Base-by-base conservation (phyloP, 2,113 vertebrate species). In the Leucoraja erinaceus region DNA sequence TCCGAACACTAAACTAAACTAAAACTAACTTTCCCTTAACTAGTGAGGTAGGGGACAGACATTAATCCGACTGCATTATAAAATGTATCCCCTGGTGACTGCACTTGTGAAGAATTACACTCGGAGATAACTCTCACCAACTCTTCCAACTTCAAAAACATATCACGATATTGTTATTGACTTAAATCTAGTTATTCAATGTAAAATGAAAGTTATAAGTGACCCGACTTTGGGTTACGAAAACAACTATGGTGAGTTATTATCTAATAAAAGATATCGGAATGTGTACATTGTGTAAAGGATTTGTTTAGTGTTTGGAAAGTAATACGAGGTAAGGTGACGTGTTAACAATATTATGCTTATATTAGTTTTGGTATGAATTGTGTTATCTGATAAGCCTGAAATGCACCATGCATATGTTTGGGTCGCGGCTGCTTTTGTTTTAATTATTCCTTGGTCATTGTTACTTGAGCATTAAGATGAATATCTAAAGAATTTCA, bases 401-500 rank as follows among this genome's bases (percentile, higher is more conserved):
- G 83, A 61, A 61, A 86, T 86, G 61, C 59, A 86, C 59, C 61
- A 28, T 63, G 81, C 59, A 31, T 61, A n/a, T 86, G 83, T 86
- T 86, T 63, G 83, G 83, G 12, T n/a, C 6, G 83, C 12, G 47
- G 59, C 83, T 63, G 59, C n/a, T 86, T 86, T 61, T 86, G 56
- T 63, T 86, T 63, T 31, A 63, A 86, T 86, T 84, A 86, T 86
- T 86, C 6, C 28, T 86, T 63, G 56, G 28, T n/a, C 28, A 31
- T 86, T 86, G 59, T 63, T 86, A 63, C 12, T 86, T 86, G 56
- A 86, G 83, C 59, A 86, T 86, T 86, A 16, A 83, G 47, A 83
- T 83, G 20, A 25, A 83, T 83, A 61, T 86, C 83, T 86, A 86
- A 86, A 63, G 59, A 86, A 61, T 86, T 16, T 63, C 83, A 86